Evolutionary conservation across 2,888 invertebrate genomes (phyloP), one percentile per base, ranked within the genome.

Genomic region (Ceratothoa steindachneri): DNA sequence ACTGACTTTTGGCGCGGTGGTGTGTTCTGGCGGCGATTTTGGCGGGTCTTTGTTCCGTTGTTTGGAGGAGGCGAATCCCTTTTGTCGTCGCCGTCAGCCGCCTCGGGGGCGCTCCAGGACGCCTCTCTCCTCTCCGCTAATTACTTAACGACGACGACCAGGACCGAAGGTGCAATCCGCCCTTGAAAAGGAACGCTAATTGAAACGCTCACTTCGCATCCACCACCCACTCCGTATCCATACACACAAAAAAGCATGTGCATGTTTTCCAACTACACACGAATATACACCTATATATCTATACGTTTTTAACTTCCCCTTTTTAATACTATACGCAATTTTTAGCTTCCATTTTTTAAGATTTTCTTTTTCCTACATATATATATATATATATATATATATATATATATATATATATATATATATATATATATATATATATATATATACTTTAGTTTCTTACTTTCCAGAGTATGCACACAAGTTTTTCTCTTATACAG

Each of bases 221-320:
- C 30, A 4, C 9, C 28, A 9, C 3, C 28, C 64, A 2, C 64
- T 15, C 24, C 28, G 15, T 3, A 15, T n/a, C 64, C n/a, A n/a
- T n/a, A n/a, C 24, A 60, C n/a, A 41, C 15, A 41, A 9, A 41
- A 9, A 41, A 9, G 15, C 15, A 41, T 41, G 15, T 41, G 15
- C 15, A 41, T 41, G 15, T 41, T 41, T 9, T 41, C 7, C 15
- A 41, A 9, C 7, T 41, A 41, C 15, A 41, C 15, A 9, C 27
- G 27, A 24, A 66, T 66, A 66, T 66, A 66, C 27, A 66, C 27
- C 9, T 66, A 66, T 66, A 66, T 66, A 66, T 66, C 9, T 66
- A 66, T 66, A 66, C 27, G 27, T 66, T 24, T 66, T 24, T 66
- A 66, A 24, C 5, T 22, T n/a, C n/a, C n/a, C n/a, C n/a, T n/a